phyloP scores from a whole-genome alignment of 1,140 invertebrate species.

The Trissolcus basalis region DNA sequence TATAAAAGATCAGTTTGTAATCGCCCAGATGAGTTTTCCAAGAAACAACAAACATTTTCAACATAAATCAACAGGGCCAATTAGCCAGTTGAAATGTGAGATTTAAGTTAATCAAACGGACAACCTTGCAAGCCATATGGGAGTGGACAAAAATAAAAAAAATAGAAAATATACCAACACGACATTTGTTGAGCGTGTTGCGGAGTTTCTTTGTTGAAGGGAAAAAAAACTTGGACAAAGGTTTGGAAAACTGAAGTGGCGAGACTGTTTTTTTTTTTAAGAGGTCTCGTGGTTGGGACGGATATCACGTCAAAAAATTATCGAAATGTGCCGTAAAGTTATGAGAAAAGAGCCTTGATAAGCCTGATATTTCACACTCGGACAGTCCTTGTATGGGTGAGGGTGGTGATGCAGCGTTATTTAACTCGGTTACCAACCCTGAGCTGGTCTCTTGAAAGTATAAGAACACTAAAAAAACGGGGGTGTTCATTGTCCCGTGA shows the following conservation, averaged over 20 bases:
- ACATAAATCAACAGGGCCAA: conserved; percentile 12
- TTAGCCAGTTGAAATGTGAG: background rate
- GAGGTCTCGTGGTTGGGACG: too few species aligned
- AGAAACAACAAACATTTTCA: conserved; percentile 8
- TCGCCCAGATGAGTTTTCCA: conserved; percentile 27
- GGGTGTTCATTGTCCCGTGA: conserved; percentile 74
- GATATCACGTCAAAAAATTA: conserved; percentile 41
- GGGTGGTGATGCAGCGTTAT: conserved; percentile 75
- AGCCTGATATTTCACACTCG: conserved; percentile 77
- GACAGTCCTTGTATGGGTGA: conserved; percentile 67
- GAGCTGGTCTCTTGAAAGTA: conserved; percentile 45
- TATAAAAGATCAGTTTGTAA: conserved; percentile 4
- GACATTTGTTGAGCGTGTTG: conserved; percentile 38
- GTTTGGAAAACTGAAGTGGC: too few species aligned
- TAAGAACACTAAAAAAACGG: conserved; percentile 61
- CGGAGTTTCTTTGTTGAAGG: background rate
- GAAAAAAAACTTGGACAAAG: background rate
- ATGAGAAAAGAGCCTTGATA: conserved; percentile 70
- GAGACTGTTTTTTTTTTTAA: background rate
- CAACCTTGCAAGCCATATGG: conserved; percentile 38
- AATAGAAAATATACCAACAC: conserved; percentile 7
- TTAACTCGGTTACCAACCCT: conserved; percentile 73
- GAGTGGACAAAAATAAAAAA: conserved; percentile 37
- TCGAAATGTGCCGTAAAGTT: conserved; percentile 52
- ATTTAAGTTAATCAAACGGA: conserved; percentile 19